A percentile compares a stretch with the other conserved stretches of the same genome.
Evolutionary conservation across 2,113 vertebrate genomes (phyloP).

Genomic region (Ahaetulla prasina): DNA sequence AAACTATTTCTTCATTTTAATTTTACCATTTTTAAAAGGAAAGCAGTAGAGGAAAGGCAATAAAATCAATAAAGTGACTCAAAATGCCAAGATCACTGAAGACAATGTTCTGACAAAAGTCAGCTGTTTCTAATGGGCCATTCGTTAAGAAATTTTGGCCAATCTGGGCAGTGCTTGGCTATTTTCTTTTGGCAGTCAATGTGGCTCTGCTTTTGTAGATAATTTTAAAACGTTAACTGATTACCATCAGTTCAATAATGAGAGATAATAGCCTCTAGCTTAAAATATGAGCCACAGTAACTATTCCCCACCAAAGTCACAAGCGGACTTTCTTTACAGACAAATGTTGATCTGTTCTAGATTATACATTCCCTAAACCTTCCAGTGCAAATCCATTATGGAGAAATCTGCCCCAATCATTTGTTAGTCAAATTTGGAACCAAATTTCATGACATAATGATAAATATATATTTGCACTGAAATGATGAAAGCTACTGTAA

Average conservation of each 20-base stretch:
- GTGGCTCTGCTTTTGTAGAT: not conserved
- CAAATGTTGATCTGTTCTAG: not conserved
- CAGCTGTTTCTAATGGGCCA: slow-evolving; percentile 17
- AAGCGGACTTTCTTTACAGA: not conserved
- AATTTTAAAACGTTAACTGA: not conserved
- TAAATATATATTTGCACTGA: not conserved
- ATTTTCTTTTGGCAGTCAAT: slow-evolving; percentile 7
- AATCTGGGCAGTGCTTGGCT: not conserved
- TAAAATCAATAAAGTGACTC: not conserved
- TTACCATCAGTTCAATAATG: slow-evolving; percentile 3
- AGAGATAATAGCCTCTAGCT: slow-evolving; percentile 6
- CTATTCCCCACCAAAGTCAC: slow-evolving; percentile 1
- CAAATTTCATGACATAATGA: not conserved
- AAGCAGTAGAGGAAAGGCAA: not conserved
- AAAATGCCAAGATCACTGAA: not conserved
- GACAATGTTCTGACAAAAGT: slow-evolving; percentile 3
- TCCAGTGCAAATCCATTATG: not conserved
- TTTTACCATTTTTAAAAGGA: not conserved
- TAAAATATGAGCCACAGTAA: not conserved
- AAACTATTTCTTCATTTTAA: not conserved
- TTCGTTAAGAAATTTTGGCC: slow-evolving; percentile 7
- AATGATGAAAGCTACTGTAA: not conserved
- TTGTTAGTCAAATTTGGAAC: not conserved
- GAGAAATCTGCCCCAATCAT: not conserved
- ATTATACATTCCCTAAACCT: not conserved